Base-by-base conservation (phyloP, 2,888 invertebrate genomes). In the Malacosoma neustria region DNA sequence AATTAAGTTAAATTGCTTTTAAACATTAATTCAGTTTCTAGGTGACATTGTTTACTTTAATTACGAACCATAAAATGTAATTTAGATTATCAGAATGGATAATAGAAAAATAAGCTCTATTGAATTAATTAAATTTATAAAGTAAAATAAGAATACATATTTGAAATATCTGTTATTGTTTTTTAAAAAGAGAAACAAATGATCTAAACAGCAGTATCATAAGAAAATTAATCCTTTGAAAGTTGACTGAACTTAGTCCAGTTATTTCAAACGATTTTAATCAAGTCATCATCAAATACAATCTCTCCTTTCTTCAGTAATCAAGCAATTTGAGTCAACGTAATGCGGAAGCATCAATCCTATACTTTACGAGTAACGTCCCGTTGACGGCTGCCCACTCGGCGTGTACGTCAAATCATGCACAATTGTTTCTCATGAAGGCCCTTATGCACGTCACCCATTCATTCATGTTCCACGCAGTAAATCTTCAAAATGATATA, bases 401-500 rank as follows among this genome's bases (percentile, higher is more conserved):
- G 5, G 9, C 22, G 9, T 22, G 22, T 9, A 22, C 22, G 22
- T 22, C 22, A 22, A 22, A 5, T 22, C 9, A 22, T 22, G 6
- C 22, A 22, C 22, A 22, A 22, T 22, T 22, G 22, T 32, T 32
- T 13, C 32, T 32, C 14, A 5, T 32, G 58, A 61, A 61, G 58
- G 60, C 54, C 57, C 45, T 38, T 42, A 29, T 38, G 34, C 41
- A 48, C 62, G 63, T 69, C 68, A 69, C 55, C 51, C 56, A 48
- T 48, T 39, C 51, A 49, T 42, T 13, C 37, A 13, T 11, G 36
- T 38, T 44, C 50, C 41, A 46, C 38, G 47, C 54, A 46, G 54
- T 60, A 61, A 64, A 64, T 63, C 52, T 22, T 22, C 22, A 3
- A 22, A 22, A 9, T 22, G 22, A 22, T 22, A 22, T 22, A 22